Base-by-base conservation (phyloP, 2,797 vertebrate species). In the Enteromius radiatus region DNA sequence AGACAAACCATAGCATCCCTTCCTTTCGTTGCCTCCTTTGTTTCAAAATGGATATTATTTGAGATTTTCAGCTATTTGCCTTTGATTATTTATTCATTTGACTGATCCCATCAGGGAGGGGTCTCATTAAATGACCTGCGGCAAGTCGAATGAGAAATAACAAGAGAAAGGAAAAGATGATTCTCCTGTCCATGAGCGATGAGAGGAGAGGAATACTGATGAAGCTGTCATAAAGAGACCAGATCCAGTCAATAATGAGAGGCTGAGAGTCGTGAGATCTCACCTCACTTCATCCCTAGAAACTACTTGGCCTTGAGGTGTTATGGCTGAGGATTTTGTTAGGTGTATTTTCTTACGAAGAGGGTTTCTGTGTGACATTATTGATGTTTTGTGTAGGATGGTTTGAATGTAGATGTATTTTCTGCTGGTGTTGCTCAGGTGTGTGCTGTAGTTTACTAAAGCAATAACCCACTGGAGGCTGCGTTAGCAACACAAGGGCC, bases 1-100 rank as follows among this genome's bases (percentile, higher is more conserved):
- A 85, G 88, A 87, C 86, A 89, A 80, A 88, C 78, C 64, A 82
- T 80, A 61, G 63, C 68, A 8, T 77, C 31, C 11, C 23, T 33
- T 63, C 31, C 41, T 69, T 33, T 54, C 7, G 19, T n/a, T 31
- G 38, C 23, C n/a, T 2, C 7, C 5, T 15, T 28, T 11, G n/a
- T 26, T 26, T 15, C 14, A 9, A 47, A 6, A 49, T n/a, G 11
- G 17, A 9, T 63, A 23, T 36, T 26, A 3, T 36, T 52, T 15
- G 12, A 49, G 76, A n/a, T 63, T 31, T 76, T 77, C 9, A 15
- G 52, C n/a, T 41, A 14, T 61, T 65, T 36, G 26, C 12, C 28
- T 78, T 47, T 10, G 28, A 21, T 47, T 64, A 33, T 64, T 45
- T 63, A 47, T 31, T 38, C 2, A 6, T 52, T 17, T 67, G 3